Percentiles rank a stretch among this genome's conserved stretches.
Conservation (phyloP, 2,888 invertebrate species). For the Tachina grossa region DNA sequence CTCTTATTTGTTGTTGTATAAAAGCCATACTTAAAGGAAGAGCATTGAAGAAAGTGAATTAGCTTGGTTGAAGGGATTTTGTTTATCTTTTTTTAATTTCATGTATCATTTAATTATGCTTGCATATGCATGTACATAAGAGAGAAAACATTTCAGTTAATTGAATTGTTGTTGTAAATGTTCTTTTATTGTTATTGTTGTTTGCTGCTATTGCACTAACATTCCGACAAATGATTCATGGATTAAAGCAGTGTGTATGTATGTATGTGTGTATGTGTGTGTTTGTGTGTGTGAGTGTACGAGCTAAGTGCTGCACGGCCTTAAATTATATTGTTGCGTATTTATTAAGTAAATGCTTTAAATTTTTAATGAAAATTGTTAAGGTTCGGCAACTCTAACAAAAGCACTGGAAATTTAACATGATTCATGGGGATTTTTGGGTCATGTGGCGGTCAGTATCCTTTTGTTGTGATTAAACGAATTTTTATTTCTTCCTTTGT, state of each 20-base stretch:
- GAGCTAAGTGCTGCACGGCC: background rate
- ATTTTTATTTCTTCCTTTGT: background rate
- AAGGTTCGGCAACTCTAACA: background rate
- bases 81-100: too few relatives aligned
- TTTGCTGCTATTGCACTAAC: constrained; percentile 23
- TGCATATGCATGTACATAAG: too few relatives aligned
- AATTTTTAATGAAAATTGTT: constrained; percentile 27
- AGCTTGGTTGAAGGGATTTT: too few relatives aligned
- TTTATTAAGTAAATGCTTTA: constrained; percentile 16
- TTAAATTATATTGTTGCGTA: constrained; percentile 48
- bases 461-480: background rate
- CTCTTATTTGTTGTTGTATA: too few relatives aligned
- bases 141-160: constrained; percentile 62
- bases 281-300: background rate
- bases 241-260: constrained; percentile 15
- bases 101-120: too few relatives aligned
- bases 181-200: constrained; percentile 42
- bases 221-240: constrained; percentile 40
- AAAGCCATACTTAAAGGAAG: too few relatives aligned
- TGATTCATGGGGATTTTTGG: background rate
- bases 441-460: background rate
- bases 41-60: too few relatives aligned
- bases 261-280: too few relatives aligned
- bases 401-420: background rate
- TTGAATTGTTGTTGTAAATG: constrained; percentile 58